A percentile compares a stretch with the other conserved stretches of the same genome.
Conservation (phyloP, 2,888 invertebrate genomes). For the Graphium colonna region DNA sequence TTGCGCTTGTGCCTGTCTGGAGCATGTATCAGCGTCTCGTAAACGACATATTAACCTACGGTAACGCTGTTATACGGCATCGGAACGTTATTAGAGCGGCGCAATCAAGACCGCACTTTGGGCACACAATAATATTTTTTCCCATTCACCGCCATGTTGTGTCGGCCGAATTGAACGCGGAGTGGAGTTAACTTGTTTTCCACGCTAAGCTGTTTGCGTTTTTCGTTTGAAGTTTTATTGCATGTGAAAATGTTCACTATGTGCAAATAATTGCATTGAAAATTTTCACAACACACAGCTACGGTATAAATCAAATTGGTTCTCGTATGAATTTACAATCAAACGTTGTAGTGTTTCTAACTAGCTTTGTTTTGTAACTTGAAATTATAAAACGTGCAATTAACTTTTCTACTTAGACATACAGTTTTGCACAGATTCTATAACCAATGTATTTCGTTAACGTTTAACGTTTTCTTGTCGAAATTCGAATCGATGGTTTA, state of each 20-base stretch:
- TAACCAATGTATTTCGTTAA: not conserved
- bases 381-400: no score
- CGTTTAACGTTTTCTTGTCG: not conserved
- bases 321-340: no score
- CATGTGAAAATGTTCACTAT: not conserved
- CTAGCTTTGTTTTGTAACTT: no score
- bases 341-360: no score
- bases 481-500: not conserved
- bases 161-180: slow-evolving; percentile 20
- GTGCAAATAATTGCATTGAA: no score
- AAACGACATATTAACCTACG: slow-evolving; percentile 31
- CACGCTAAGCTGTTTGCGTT: slow-evolving; percentile 14
- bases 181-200: slow-evolving; percentile 21
- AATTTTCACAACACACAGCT: no score
- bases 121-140: slow-evolving; percentile 30
- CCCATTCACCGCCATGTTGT: slow-evolving; percentile 28
- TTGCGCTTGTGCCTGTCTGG: slow-evolving; percentile 39
- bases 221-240: not conserved
- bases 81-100: slow-evolving; percentile 26
- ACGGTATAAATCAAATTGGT: no score
- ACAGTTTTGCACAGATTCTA: no score
- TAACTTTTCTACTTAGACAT: no score
- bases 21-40: slow-evolving; percentile 42
- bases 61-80: slow-evolving; percentile 23
- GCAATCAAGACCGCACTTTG: slow-evolving; percentile 24